phyloP scores from a whole-genome alignment of 2,113 vertebrate genomes.

The Nycticryphes semicollaris region DNA sequence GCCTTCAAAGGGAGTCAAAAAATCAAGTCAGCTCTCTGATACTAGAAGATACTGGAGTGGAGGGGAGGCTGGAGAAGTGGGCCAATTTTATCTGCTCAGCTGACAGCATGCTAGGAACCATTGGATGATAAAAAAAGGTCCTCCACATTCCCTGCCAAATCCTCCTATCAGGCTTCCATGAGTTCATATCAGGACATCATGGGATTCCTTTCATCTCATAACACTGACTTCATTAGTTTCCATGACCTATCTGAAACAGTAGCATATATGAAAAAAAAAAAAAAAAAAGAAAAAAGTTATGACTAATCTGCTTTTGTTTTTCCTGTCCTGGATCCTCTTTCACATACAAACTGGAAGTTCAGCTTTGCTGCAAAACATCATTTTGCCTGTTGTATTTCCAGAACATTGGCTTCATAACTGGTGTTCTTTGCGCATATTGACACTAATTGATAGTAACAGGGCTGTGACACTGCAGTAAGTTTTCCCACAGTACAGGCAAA shows the following conservation, averaged over 20 bases:
- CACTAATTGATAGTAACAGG: constrained; percentile 63
- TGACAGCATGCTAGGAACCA: background rate
- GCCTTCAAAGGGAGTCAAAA: background rate
- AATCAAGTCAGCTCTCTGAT: background rate
- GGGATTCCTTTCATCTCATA: constrained; percentile 48
- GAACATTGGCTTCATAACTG: constrained; percentile 22
- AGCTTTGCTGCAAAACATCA: background rate
- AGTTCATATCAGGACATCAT: constrained; percentile 53
- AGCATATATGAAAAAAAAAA: background rate
- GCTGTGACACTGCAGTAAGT: constrained; percentile 61
- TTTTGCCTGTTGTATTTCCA: constrained; percentile 45
- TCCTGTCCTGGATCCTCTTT: constrained; percentile 21
- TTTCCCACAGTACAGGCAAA: constrained; percentile 60
- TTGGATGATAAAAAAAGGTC: constrained; percentile 43
- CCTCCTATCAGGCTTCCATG: constrained; percentile 26
- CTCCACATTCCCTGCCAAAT: constrained; percentile 28
- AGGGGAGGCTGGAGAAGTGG: background rate
- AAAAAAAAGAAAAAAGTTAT: constrained; percentile 18
- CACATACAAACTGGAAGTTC: constrained; percentile 30
- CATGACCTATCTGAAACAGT: constrained; percentile 55
- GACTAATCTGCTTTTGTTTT: constrained; percentile 31
- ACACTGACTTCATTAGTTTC: constrained; percentile 62
- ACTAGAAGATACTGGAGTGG: background rate
- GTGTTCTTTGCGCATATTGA: constrained; percentile 57
- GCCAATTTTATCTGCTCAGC: background rate